A percentile compares a stretch with the other conserved stretches of the same genome.
phyloP scores from a whole-genome alignment of 92 coral and sea anemone species.

The Isaurus tuberculatus region DNA sequence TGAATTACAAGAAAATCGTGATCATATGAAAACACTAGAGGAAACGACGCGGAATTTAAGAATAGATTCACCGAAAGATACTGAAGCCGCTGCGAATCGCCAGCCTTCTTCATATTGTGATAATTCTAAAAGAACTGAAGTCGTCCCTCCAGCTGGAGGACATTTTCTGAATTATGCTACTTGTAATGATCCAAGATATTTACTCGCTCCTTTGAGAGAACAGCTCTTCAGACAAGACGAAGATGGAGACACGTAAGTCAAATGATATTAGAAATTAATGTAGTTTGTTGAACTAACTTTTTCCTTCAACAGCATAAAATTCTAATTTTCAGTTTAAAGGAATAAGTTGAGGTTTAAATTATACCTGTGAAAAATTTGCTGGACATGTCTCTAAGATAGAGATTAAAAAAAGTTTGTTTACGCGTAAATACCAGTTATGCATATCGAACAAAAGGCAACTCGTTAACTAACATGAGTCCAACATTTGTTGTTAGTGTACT shows the following conservation, averaged over 20 bases:
- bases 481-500: too few relatives aligned
- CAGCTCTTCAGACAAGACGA: constrained; percentile 73
- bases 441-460: too few relatives aligned
- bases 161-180: constrained; percentile 76
- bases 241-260: constrained; percentile 98
- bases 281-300: neutral
- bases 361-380: too few relatives aligned
- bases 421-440: too few relatives aligned
- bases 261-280: neutral
- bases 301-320: neutral
- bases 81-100: neutral
- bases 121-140: constrained; percentile 9
- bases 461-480: neutral
- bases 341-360: too few relatives aligned
- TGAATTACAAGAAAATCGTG: neutral
- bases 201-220: constrained; percentile 77
- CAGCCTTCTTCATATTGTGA: neutral
- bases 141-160: constrained; percentile 34
- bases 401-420: too few relatives aligned
- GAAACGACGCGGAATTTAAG: constrained; percentile 62
- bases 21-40: constrained; percentile 35
- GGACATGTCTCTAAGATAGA: too few relatives aligned
- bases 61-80: constrained; percentile 54
- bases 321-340: neutral
- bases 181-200: constrained; percentile 75